Percentiles rank a stretch among this genome's conserved stretches.
These are phyloP conservation scores for Microctenopoma lineatum DNA, from an alignment of 2,797 vertebrate genomes.

Conservation along the genomic window DNA sequence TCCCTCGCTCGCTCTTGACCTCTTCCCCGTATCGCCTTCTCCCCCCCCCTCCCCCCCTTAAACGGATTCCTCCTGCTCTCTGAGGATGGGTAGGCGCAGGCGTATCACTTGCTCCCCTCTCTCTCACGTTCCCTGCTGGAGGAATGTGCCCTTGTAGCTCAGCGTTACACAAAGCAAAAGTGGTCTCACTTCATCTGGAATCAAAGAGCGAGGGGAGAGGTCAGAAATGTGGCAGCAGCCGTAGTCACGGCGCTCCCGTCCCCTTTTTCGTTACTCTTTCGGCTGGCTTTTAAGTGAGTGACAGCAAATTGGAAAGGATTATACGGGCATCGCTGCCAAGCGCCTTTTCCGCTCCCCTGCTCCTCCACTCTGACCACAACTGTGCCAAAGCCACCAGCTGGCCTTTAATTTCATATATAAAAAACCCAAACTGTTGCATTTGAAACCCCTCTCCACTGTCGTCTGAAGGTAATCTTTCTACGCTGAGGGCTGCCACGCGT, in stretches of 20 bases:
- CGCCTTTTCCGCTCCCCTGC: conserved; percentile 36
- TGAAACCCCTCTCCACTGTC: conserved; percentile 34
- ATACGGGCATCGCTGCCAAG: conserved; percentile 48
- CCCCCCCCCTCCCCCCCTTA: conserved; percentile 1
- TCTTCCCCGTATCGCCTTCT: conserved; percentile 6
- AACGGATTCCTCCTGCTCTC: conserved; percentile 44
- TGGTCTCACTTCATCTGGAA: conserved; percentile 40
- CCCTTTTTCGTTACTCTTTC: conserved; percentile 9
- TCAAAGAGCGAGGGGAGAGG: conserved; percentile 12
- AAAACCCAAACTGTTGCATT: conserved; percentile 61
- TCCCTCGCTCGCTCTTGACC: conserved; percentile 50
- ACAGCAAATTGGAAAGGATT: conserved; percentile 57
- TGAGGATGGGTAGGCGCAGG: conserved; percentile 47
- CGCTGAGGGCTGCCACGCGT: conserved; percentile 28
- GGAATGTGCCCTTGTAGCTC: conserved; percentile 67
- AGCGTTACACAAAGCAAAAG: conserved; percentile 36
- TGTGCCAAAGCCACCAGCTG: conserved; percentile 67
- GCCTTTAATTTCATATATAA: conserved; percentile 65
- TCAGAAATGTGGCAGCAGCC: conserved; percentile 1
- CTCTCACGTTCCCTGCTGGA: conserved; percentile 49
- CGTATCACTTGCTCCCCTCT: conserved; percentile 37
- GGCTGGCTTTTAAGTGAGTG: conserved; percentile 48
- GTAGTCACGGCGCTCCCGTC: not conserved
- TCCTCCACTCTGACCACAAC: conserved; percentile 21
- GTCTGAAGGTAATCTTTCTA: conserved; percentile 57